Evolutionary conservation across 37 sponge, comb jelly and placozoan genomes (phyloP).

Genomic region (Dysidea cf. avara): DNA sequence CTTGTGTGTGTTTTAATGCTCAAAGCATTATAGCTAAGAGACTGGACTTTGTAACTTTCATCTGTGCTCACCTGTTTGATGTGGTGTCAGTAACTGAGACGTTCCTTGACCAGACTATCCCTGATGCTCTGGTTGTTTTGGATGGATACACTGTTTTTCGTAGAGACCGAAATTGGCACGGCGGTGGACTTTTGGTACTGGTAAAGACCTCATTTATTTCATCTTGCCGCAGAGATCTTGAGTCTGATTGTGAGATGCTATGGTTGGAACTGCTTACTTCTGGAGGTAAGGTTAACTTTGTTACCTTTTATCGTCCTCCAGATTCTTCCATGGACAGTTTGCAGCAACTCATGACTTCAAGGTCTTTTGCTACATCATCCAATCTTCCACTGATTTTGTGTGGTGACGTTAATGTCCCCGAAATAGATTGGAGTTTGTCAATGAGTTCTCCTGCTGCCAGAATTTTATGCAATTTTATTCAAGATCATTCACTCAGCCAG

Average conservation of each 20-base stretch:
- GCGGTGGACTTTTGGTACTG: constrained; percentile 19
- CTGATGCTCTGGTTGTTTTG: neutral
- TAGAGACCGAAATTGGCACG: constrained; percentile 15
- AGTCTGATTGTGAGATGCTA: too few species aligned
- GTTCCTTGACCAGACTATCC: neutral
- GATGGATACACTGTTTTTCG: neutral
- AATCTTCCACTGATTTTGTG: constrained; percentile 5
- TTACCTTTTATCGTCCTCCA: constrained; percentile 24
- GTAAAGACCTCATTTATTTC: neutral
- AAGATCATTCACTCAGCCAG: neutral
- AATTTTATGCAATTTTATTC: neutral
- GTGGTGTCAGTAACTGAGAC: constrained; percentile 16
- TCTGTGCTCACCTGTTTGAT: too few species aligned
- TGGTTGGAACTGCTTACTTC: neutral
- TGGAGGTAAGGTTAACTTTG: neutral
- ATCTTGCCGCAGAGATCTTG: constrained; percentile 3
- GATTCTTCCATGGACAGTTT: constrained; percentile 1
- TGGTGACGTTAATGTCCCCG: constrained; percentile 30
- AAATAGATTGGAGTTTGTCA: neutral
- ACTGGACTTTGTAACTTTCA: too few species aligned
- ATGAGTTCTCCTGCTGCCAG: neutral
- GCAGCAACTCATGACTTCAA: neutral
- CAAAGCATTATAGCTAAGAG: too few species aligned
- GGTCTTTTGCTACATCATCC: neutral
- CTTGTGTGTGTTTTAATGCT: too few species aligned